phyloP scores from a whole-genome alignment of 2,113 vertebrate species.

The Siniperca knerii region DNA sequence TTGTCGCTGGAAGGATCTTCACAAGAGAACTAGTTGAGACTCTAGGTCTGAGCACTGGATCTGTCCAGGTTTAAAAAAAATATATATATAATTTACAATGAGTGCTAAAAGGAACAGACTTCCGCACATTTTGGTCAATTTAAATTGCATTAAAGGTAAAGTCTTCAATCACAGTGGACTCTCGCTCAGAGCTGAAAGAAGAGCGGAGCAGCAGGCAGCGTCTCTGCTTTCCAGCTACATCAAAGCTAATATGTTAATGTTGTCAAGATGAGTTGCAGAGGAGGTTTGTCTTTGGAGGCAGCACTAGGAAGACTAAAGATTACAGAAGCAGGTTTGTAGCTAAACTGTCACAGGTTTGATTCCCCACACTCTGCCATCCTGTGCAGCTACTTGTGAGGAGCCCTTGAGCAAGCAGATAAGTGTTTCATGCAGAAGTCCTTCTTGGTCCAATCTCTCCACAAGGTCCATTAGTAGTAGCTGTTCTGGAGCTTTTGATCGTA shows the following conservation, averaged over 20 bases:
- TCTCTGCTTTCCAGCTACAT: conserved; percentile 3
- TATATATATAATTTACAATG: not conserved
- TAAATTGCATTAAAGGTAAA: conserved; percentile 8
- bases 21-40: not conserved
- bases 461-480: not conserved
- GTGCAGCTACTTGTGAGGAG: too few species aligned
- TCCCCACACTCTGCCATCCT: not conserved
- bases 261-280: not conserved
- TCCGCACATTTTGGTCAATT: conserved; percentile 3
- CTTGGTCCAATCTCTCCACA: not conserved
- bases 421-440: not conserved
- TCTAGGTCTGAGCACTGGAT: not conserved
- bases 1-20: not conserved
- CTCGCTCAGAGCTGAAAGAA: not conserved
- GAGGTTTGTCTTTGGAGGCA: not conserved
- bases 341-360: not conserved
- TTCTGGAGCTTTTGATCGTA: not conserved
- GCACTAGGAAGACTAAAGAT: not conserved
- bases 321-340: not conserved
- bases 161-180: not conserved
- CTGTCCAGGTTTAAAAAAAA: not conserved
- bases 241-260: not conserved
- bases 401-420: not conserved
- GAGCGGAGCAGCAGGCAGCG: not conserved
- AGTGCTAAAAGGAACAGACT: conserved; percentile 1